Percentiles rank a stretch among this genome's conserved stretches.
Conservation (phyloP, 2,113 vertebrate species). For the Rattus rattus region DNA sequence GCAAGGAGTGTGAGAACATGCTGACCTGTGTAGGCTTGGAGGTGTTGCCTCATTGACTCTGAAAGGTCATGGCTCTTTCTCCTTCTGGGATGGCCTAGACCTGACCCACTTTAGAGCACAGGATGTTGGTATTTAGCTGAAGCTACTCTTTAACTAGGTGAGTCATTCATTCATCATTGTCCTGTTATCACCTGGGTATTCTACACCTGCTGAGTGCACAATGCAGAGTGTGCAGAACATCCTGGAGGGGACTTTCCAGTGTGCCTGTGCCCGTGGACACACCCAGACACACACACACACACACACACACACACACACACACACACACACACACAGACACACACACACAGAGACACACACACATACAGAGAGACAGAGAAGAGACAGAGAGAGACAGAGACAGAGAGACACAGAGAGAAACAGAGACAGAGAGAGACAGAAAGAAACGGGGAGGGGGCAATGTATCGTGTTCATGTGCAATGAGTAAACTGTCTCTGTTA, state of each 20-base stretch:
- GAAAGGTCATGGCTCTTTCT: not conserved
- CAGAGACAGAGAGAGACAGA: not conserved
- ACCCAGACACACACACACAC: not conserved
- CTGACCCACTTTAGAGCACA: not conserved
- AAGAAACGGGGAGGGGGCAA: too few species aligned
- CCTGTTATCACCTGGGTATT: not conserved
- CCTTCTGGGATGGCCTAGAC: not conserved
- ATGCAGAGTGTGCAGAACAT: not conserved
- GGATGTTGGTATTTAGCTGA: constrained; percentile 28
- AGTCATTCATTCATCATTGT: not conserved
- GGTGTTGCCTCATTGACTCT: not conserved
- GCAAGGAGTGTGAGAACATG: not conserved
- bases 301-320: not conserved
- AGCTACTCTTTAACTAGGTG: constrained; percentile 44
- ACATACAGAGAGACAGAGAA: not conserved
- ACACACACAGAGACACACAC: not conserved
- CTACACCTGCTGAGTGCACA: not conserved
- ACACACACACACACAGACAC: not conserved
- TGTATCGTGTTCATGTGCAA: not conserved
- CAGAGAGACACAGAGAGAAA: too few species aligned
- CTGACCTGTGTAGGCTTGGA: not conserved
- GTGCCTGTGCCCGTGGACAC: too few species aligned
- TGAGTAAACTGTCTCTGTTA: not conserved
- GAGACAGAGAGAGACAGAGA: too few species aligned
- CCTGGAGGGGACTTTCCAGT: not conserved